These are phyloP conservation scores for Apis cerana DNA, from an alignment of 1,140 invertebrate genomes.

Conservation along the genomic window DNA sequence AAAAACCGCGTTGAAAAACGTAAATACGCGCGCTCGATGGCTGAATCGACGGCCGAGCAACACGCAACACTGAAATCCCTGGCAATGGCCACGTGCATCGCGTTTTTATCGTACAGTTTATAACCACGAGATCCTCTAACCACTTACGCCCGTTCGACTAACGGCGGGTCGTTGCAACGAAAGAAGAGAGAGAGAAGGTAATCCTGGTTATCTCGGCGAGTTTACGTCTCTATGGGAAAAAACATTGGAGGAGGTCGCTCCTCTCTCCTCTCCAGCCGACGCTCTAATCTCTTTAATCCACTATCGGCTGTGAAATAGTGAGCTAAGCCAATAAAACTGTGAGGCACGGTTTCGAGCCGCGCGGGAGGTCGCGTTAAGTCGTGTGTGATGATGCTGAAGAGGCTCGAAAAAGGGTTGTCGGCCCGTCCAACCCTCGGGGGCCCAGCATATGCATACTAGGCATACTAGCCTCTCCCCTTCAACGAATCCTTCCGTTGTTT, in stretches of 20 bases:
- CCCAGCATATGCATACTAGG: no score
- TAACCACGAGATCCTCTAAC: no score
- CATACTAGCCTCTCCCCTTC: no score
- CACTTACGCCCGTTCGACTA: no score
- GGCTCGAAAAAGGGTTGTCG: neutral
- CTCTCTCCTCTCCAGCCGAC: neutral
- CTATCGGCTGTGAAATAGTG: constrained; percentile 69
- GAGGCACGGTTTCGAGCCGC: constrained; percentile 28
- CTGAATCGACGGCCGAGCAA: no score
- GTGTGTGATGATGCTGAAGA: constrained; percentile 35
- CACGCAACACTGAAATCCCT: no score
- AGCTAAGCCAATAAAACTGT: constrained; percentile 64
- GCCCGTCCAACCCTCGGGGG: no score
- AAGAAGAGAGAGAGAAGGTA: constrained; percentile 1
- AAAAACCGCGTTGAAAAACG: no score
- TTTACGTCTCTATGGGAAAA: constrained; percentile 63
- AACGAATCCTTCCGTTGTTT: no score
- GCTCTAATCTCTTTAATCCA: constrained; percentile 67
- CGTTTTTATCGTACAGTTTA: no score
- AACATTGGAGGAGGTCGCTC: neutral
- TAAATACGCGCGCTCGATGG: no score
- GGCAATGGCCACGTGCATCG: no score
- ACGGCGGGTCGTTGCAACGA: neutral
- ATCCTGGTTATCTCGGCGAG: constrained; percentile 56
- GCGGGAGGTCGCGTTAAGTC: constrained; percentile 56